Base-by-base conservation (phyloP, 92 coral and sea anemone genomes). In the Virgularia gustaviana region DNA sequence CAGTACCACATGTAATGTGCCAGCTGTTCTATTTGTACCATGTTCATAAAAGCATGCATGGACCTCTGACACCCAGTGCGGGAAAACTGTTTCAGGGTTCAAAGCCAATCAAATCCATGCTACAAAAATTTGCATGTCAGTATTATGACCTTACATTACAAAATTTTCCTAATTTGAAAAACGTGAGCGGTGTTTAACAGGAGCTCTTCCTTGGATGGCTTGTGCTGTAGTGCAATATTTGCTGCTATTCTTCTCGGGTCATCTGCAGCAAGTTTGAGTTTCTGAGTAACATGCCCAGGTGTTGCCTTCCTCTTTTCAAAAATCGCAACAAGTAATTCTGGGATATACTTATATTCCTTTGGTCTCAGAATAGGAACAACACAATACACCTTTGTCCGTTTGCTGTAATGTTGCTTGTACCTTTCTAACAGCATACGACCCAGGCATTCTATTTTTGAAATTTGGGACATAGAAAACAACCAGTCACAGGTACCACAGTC, bases 381-480 rank as follows among this genome's bases (percentile, higher is more conserved):
- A 36, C 9, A 24, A 29, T 52, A 65, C 32, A 39, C 54, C 73
- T 42, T 65, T 19, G 60, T 65, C 20, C 61, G 1, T 65, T 65
- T 65, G 51, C 61, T 65, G 51, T 65, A 65, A 29, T 65, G 73
- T 22, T 28, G 54, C 49, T 33, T 65, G 73, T 65, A 65, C 53
- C 59, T 65, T 47, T 65, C 11, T 16, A 49, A 49, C 4, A 49
- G 23, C 6, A 16, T 4, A 49, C n/a, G n/a, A n/a, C n/a, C n/a
- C n/a, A n/a, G n/a, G n/a, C n/a, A n/a, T n/a, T n/a, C n/a, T n/a
- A n/a, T n/a, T n/a, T n/a, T n/a, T n/a, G n/a, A n/a, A n/a, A n/a
- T n/a, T n/a, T n/a, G n/a, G n/a, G n/a, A n/a, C n/a, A n/a, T n/a
- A n/a, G n/a, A n/a, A n/a, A n/a, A n/a, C n/a, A n/a, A n/a, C n/a